phyloP scores from a whole-genome alignment of 2,888 invertebrate species.

The Drosophila borealis region DNA sequence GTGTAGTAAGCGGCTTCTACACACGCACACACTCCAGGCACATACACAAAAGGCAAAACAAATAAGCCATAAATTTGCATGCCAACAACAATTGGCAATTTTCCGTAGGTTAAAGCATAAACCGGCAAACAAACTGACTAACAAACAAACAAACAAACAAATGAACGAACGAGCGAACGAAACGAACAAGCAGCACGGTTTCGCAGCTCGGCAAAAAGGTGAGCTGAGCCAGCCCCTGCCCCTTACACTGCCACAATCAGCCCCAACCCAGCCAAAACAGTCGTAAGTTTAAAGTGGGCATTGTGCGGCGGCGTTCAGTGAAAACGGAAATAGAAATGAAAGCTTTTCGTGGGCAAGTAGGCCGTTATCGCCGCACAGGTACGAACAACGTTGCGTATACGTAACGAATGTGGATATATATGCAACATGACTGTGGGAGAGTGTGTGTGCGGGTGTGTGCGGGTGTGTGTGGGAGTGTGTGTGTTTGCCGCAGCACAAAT shows the following conservation, averaged over 20 bases:
- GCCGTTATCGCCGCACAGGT: slow-evolving; percentile 48
- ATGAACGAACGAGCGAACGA: slow-evolving; percentile 28
- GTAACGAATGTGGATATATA: slow-evolving; percentile 35
- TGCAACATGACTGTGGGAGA: background rate
- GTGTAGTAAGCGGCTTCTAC: slow-evolving; percentile 50
- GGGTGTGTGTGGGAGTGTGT: slow-evolving; percentile 9
- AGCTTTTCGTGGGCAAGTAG: slow-evolving; percentile 52
- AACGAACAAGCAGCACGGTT: slow-evolving; percentile 21
- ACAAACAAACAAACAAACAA: slow-evolving; percentile 60
- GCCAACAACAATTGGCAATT: slow-evolving; percentile 76
- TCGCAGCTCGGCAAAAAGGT: slow-evolving; percentile 39
- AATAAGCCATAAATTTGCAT: slow-evolving; percentile 82
- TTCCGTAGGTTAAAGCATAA: slow-evolving; percentile 70
- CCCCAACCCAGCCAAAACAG: slow-evolving; percentile 9
- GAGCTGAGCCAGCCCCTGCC: slow-evolving; percentile 9
- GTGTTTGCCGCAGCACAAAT: slow-evolving; percentile 61
- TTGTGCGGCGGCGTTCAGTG: slow-evolving; percentile 57
- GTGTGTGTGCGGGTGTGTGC: too few species aligned
- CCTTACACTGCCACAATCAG: background rate
- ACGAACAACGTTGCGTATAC: slow-evolving; percentile 53
- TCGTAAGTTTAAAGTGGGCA: slow-evolving; percentile 69
- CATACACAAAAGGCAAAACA: slow-evolving; percentile 59
- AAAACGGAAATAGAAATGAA: slow-evolving; percentile 73
- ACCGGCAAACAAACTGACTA: slow-evolving; percentile 52
- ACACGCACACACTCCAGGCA: slow-evolving; percentile 20